These are phyloP conservation scores for Pentalonia nigronervosa DNA, from an alignment of 1,140 invertebrate species.

Conservation along the genomic window DNA sequence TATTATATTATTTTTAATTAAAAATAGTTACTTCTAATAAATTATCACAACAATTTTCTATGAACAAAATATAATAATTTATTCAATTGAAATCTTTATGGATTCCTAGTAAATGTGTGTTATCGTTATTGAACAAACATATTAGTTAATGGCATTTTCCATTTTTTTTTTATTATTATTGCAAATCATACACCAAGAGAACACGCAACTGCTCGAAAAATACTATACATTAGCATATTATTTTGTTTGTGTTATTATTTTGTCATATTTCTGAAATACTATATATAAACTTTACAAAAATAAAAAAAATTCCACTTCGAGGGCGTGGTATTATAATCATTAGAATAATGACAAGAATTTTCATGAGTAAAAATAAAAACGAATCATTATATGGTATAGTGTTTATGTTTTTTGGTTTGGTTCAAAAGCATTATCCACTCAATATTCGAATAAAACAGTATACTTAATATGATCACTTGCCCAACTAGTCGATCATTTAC, in stretches of 20 bases:
- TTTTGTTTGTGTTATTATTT: not conserved
- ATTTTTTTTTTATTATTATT: not conserved
- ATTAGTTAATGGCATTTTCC: not conserved
- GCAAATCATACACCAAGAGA: not conserved
- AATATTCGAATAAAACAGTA: not conserved
- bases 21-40: too few relatives aligned
- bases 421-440: not conserved
- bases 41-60: too few relatives aligned
- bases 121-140: not conserved
- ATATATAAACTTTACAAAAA: not conserved
- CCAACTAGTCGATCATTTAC: not conserved
- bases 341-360: not conserved
- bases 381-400: not conserved
- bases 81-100: not conserved
- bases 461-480: not conserved
- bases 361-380: not conserved
- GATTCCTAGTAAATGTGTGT: not conserved
- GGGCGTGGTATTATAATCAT: not conserved
- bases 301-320: not conserved
- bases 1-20: too few relatives aligned
- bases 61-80: not conserved
- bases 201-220: not conserved
- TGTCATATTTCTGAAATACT: not conserved
- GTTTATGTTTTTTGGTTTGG: not conserved
- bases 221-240: slow-evolving; percentile 1